Percentiles rank a stretch among this genome's conserved stretches.
phyloP scores from a whole-genome alignment of 2,113 vertebrate genomes.

The Mesitornis unicolor region DNA sequence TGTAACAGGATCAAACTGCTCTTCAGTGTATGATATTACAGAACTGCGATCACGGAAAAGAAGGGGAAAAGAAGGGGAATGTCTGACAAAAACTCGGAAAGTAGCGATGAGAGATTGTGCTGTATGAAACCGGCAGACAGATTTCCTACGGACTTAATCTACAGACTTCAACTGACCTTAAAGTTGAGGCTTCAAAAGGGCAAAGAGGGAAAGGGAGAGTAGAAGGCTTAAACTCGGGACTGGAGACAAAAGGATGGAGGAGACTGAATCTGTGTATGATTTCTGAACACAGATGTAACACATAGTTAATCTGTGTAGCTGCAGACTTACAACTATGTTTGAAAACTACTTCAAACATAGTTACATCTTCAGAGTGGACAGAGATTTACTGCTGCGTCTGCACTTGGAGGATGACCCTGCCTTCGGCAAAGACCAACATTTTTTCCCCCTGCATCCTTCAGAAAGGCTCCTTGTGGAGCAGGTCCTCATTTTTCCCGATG shows the following conservation, averaged over 20 bases:
- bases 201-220: not conserved
- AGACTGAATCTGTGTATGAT: not conserved
- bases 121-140: not conserved
- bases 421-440: not conserved
- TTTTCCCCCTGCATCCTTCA: not conserved
- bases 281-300: conserved; percentile 48
- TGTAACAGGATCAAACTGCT: not conserved
- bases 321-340: conserved; percentile 31
- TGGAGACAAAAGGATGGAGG: conserved; percentile 8
- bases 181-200: conserved; percentile 33
- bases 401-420: not conserved
- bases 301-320: not conserved
- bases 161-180: conserved; percentile 46
- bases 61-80: not conserved
- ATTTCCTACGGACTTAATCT: conserved; percentile 44
- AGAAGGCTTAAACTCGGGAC: not conserved
- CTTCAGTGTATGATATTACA: not conserved
- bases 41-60: not conserved
- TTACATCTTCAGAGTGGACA: not conserved
- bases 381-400: not conserved
- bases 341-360: conserved; percentile 46
- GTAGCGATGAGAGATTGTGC: not conserved
- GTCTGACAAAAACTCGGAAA: conserved; percentile 33
- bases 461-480: not conserved
- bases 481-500: not conserved